Evolutionary conservation across 2,113 vertebrate genomes (phyloP).

Genomic region (Brachionichthys hirsutus): DNA sequence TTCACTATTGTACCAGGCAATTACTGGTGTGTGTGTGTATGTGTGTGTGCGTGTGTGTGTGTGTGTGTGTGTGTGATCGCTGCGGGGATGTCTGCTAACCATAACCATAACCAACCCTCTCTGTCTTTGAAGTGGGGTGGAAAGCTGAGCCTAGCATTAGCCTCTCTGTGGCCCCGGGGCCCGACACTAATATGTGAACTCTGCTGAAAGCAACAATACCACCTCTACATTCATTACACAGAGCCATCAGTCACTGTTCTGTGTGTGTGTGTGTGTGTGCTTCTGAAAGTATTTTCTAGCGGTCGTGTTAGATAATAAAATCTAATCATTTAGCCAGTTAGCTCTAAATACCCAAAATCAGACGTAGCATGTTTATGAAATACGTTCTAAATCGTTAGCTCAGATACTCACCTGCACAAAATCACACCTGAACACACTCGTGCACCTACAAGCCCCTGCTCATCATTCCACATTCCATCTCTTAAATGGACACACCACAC

Average conservation of each 20-base stretch:
- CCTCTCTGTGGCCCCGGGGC: constrained; percentile 42
- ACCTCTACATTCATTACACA: constrained; percentile 64
- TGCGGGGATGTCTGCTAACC: constrained; percentile 37
- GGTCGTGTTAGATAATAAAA: too few relatives aligned
- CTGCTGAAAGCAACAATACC: constrained; percentile 61
- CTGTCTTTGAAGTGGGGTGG: constrained; percentile 61
- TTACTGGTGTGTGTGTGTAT: constrained; percentile 3
- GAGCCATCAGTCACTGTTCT: constrained; percentile 64
- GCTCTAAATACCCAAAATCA: too few relatives aligned
- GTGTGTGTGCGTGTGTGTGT: too few relatives aligned
- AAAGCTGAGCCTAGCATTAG: constrained; percentile 64
- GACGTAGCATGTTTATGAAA: too few relatives aligned
- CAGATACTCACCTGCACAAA: neutral
- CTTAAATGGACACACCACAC: constrained; percentile 9
- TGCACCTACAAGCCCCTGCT: constrained; percentile 20
- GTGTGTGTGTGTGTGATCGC: constrained; percentile 24
- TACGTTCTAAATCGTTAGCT: neutral
- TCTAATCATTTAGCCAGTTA: too few relatives aligned
- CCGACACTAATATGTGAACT: constrained; percentile 61
- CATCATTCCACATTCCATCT: constrained; percentile 40
- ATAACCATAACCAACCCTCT: constrained; percentile 4
- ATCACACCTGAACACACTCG: neutral
- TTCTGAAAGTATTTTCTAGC: too few relatives aligned
- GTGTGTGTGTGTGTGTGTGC: constrained; percentile 29
- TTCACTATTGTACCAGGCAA: neutral